Evolutionary conservation across 1,140 invertebrate genomes (phyloP), one percentile per base, ranked within the genome.

Genomic region (Anoplolepis gracilipes): DNA sequence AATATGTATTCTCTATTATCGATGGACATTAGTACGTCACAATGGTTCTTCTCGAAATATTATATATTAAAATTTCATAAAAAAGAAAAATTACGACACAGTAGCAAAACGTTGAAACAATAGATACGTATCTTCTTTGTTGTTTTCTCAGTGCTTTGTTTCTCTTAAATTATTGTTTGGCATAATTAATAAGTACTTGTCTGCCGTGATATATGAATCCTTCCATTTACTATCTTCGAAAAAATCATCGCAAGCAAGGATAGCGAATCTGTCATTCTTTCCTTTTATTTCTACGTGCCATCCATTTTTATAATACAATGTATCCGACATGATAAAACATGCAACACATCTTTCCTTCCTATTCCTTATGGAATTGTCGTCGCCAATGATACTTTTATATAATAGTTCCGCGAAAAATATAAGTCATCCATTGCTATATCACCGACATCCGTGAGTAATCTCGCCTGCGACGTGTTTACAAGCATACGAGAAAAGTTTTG

Each of bases 391-490:
- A 73, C 78, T 73, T 82, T 73, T 72, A 82, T 82, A n/a, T 82
- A 82, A 82, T 42, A 70, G 64, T 73, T 82, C 36, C n/a, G 19
- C 53, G 53, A 13, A 82, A 82, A 73, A 61, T 77, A 84, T 84
- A 84, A 75, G 69, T 84, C 67, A 82, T 25, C 36, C 39, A 0
- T n/a, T 49, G n/a, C 42, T 46, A 16, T 19, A 36, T 11, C 67
- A 59, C 78, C 46, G 78, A 82, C 53, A 82, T 59, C n/a, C 57
- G 30, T 75, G 72, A 84, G 57, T 84, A 84, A 84, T 84, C 61
- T 28, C 42, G 42, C 7, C 42, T 33, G 11, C 72, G 59, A 84
- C 42, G 72, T 84, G 30, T 84, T 84, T 84, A 84, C 59, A 77
- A 77, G 81, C 42, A 64, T 33, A 8, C 33, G 61, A 77, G 69